phyloP scores from a whole-genome alignment of 2,797 vertebrate species.

The Chrosomus eos region DNA sequence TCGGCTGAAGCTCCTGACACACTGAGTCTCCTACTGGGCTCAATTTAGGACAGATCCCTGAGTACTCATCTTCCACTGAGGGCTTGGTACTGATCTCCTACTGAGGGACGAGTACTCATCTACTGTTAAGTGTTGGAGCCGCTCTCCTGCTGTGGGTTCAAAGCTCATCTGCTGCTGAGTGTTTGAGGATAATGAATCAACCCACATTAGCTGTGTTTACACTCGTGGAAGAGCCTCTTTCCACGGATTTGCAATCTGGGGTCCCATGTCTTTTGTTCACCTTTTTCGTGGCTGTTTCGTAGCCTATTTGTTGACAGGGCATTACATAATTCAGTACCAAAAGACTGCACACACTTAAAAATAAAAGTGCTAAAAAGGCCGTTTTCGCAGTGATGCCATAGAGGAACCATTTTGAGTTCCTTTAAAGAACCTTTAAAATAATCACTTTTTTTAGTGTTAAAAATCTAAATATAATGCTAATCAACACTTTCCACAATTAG shows the following conservation, averaged over 20 bases:
- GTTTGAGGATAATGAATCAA: slow-evolving; percentile 10
- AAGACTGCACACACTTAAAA: not conserved
- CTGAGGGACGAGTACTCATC: slow-evolving; percentile 15
- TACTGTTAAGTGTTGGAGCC: slow-evolving; percentile 3
- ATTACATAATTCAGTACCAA: not conserved
- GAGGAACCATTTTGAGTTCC: not conserved
- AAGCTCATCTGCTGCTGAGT: slow-evolving; percentile 26
- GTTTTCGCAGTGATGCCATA: not conserved
- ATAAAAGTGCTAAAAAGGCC: not conserved
- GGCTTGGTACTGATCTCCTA: not conserved
- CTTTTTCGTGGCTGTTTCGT: not conserved
- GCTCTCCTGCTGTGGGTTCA: slow-evolving; percentile 18
- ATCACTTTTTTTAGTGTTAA: not conserved
- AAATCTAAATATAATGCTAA: no score
- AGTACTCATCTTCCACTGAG: slow-evolving; percentile 2
- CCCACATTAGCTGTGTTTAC: not conserved
- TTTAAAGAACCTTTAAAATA: not conserved
- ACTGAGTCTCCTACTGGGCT: not conserved
- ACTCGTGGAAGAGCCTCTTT: not conserved
- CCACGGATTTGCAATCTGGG: not conserved
- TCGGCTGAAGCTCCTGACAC: slow-evolving; percentile 23
- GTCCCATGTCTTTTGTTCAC: not conserved
- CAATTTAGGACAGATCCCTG: slow-evolving; percentile 19
- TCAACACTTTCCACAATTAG: not conserved
- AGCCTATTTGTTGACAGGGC: not conserved